Evolutionary conservation across 1,140 invertebrate species (phyloP).

Genomic region (Ceratina calcarata): DNA sequence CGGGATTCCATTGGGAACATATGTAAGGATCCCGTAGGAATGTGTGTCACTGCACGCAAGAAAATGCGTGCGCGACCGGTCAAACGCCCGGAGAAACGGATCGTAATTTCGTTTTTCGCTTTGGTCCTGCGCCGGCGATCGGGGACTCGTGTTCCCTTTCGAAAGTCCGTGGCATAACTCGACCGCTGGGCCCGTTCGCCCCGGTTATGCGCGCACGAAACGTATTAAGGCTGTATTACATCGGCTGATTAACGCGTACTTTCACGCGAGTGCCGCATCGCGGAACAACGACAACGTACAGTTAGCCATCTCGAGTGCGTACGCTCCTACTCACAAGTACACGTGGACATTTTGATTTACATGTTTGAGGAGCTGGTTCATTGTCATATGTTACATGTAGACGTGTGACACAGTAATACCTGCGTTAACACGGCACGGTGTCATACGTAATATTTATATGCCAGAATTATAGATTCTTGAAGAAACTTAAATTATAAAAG

Average conservation of each 20-base stretch:
- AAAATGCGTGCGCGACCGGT: background rate
- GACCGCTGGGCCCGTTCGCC: background rate
- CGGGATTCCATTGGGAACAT: no score
- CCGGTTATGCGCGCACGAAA: constrained; percentile 47
- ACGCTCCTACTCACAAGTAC: no score
- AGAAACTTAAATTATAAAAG: no score
- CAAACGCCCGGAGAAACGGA: background rate
- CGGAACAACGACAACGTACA: constrained; percentile 32
- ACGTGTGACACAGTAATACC: no score
- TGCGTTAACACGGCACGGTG: no score
- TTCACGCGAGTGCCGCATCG: constrained; percentile 35
- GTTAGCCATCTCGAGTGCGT: no score
- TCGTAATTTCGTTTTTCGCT: constrained; percentile 59
- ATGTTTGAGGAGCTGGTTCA: no score
- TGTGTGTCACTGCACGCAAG: no score
- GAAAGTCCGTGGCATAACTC: constrained; percentile 55
- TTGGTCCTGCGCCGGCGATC: constrained; percentile 34
- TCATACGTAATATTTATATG: no score
- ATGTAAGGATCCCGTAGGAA: background rate
- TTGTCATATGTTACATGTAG: no score
- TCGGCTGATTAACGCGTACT: constrained; percentile 57
- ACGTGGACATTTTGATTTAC: no score
- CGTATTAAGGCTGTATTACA: constrained; percentile 58
- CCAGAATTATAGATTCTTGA: no score
- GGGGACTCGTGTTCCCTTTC: constrained; percentile 58